Conservation (phyloP, 2,113 vertebrate species). For the Odobenus rosmarus region DNA sequence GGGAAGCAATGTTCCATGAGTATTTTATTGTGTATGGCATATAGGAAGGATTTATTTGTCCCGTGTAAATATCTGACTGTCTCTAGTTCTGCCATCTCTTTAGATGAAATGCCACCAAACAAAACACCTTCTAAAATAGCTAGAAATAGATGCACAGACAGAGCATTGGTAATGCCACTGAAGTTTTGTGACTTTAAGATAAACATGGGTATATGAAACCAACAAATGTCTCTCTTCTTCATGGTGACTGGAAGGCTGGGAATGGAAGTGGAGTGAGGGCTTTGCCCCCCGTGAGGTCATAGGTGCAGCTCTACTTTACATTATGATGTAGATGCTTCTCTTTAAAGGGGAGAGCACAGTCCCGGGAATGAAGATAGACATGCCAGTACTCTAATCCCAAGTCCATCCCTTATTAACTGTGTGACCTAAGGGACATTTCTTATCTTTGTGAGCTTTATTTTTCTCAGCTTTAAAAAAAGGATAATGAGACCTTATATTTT, state of each 20-base stretch:
- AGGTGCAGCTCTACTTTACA: neutral
- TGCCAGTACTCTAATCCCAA: neutral
- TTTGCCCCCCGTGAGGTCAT: neutral
- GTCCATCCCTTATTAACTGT: neutral
- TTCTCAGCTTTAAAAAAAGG: neutral
- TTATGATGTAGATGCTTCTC: neutral
- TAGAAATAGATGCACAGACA: neutral
- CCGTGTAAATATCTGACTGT: neutral
- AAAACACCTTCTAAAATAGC: neutral
- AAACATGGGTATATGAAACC: neutral
- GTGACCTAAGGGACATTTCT: neutral
- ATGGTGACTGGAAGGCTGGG: neutral
- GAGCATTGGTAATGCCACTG: neutral
- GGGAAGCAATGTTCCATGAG: constrained; percentile 67
- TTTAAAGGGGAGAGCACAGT: neutral
- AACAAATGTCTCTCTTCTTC: neutral
- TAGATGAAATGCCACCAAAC: neutral
- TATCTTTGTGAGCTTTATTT: constrained; percentile 2
- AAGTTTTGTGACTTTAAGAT: constrained; percentile 7
- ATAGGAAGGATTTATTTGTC: constrained; percentile 29
- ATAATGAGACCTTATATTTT: neutral
- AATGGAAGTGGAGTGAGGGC: neutral
- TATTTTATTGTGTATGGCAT: constrained; percentile 55
- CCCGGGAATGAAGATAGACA: neutral
- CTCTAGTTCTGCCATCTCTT: constrained; percentile 20